A percentile compares a stretch with the other conserved stretches of the same genome.
These are phyloP conservation scores for Corvus cornix DNA, from an alignment of 2,113 vertebrate species.

Conservation along the genomic window DNA sequence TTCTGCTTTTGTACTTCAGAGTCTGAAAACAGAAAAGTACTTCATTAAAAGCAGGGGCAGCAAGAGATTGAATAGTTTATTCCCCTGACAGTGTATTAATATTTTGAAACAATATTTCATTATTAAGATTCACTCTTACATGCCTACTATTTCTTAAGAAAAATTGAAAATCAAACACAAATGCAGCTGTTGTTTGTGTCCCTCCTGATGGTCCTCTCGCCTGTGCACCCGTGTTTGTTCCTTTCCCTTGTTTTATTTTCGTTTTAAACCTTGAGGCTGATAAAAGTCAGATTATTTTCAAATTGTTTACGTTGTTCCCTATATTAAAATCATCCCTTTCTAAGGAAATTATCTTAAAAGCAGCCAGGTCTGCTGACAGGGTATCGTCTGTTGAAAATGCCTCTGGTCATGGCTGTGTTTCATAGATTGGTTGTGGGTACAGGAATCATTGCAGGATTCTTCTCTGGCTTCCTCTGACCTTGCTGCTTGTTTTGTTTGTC, in stretches of 20 bases:
- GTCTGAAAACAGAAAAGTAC: not conserved
- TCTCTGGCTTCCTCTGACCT: not conserved
- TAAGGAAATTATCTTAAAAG: not conserved
- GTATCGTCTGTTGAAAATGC: not conserved
- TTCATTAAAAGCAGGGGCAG: not conserved
- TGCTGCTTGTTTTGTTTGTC: not conserved
- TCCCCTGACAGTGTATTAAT: not conserved
- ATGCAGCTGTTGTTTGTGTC: not conserved
- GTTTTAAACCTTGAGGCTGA: not conserved
- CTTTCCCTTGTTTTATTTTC: not conserved
- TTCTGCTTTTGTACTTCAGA: not conserved
- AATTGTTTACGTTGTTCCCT: not conserved
- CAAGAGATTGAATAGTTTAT: not conserved
- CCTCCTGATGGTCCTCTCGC: not conserved
- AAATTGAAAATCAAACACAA: slow-evolving; percentile 13
- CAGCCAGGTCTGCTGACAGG: not conserved
- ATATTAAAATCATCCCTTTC: not conserved
- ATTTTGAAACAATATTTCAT: slow-evolving; percentile 30
- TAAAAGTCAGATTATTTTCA: not conserved
- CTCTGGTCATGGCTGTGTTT: not conserved
- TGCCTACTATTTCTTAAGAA: not conserved
- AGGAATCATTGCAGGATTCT: not conserved
- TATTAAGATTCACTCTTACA: not conserved
- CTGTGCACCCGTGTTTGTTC: not conserved
- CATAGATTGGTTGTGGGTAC: not conserved